phyloP scores from a whole-genome alignment of 2,797 vertebrate species.

The Borostomias antarcticus region DNA sequence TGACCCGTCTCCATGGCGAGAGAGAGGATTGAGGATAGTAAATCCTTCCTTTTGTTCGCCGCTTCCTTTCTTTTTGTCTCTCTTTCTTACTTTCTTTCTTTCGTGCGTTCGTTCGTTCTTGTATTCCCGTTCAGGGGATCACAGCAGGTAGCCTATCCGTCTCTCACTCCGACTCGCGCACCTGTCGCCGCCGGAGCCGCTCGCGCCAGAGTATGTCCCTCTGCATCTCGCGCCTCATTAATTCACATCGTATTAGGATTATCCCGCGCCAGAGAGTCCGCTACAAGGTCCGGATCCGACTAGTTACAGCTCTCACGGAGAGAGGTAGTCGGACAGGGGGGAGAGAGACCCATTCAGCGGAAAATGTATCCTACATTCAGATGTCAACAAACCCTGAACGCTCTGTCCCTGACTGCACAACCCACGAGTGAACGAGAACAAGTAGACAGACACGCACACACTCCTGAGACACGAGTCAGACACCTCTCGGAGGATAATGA shows the following conservation, averaged over 20 bases:
- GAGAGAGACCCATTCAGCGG: conserved; percentile 5
- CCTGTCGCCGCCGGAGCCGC: conserved; percentile 51
- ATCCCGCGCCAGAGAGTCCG: conserved; percentile 68
- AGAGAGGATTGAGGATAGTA: not conserved
- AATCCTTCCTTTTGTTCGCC: not conserved
- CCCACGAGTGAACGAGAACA: not conserved
- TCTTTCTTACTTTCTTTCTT: not conserved
- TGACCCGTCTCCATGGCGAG: conserved; percentile 65
- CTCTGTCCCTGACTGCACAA: not conserved
- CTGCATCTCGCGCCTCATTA: conserved; percentile 72
- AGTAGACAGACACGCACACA: not conserved
- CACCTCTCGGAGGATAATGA: not conserved
- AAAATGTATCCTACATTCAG: conserved; percentile 20
- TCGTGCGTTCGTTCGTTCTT: not conserved
- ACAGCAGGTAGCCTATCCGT: conserved; percentile 22
- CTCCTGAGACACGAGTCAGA: not conserved
- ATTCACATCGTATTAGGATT: conserved; percentile 69
- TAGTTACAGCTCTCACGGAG: conserved; percentile 47
- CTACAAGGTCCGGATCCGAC: conserved; percentile 68
- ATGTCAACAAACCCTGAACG: not conserved
- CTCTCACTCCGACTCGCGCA: conserved; percentile 50
- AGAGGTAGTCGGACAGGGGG: not conserved
- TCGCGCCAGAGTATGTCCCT: conserved; percentile 59
- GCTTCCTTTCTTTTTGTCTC: not conserved
- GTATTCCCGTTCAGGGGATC: not conserved